phyloP scores from a whole-genome alignment of 2,888 invertebrate genomes.

The Eugnorisma glareosa region DNA sequence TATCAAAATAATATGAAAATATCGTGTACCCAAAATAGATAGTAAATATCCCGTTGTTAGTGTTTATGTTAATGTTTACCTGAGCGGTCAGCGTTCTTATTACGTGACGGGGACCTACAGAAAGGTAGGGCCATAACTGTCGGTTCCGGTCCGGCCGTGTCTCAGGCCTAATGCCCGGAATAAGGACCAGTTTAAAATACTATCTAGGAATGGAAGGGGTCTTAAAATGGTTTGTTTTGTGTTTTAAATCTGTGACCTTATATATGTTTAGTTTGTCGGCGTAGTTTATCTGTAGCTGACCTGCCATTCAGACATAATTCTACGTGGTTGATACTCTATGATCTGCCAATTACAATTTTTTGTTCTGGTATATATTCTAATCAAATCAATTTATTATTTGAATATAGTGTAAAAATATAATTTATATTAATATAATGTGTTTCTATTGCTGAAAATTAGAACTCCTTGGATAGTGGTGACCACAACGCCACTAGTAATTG shows the following conservation, averaged over 20 bases:
- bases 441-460: background rate
- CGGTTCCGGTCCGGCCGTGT: constrained; percentile 20
- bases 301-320: background rate
- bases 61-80: too few species aligned
- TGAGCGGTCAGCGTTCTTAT: background rate
- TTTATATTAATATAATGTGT: too few species aligned
- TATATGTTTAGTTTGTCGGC: too few species aligned
- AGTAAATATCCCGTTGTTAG: too few species aligned
- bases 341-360: background rate
- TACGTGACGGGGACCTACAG: background rate
- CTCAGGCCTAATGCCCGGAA: constrained; percentile 17
- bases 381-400: too few species aligned
- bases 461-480: background rate
- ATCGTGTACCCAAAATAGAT: too few species aligned
- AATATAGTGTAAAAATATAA: too few species aligned
- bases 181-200: constrained; percentile 7
- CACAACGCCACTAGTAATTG: background rate
- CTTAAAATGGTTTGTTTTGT: constrained; percentile 14
- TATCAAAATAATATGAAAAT: too few species aligned
- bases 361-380: too few species aligned
- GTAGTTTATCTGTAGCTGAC: background rate
- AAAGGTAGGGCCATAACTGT: constrained; percentile 39
- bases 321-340: background rate
- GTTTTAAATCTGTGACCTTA: background rate
- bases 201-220: background rate